Base-by-base conservation (phyloP, 2,888 invertebrate genomes). In the Mellilla xanthometata region DNA sequence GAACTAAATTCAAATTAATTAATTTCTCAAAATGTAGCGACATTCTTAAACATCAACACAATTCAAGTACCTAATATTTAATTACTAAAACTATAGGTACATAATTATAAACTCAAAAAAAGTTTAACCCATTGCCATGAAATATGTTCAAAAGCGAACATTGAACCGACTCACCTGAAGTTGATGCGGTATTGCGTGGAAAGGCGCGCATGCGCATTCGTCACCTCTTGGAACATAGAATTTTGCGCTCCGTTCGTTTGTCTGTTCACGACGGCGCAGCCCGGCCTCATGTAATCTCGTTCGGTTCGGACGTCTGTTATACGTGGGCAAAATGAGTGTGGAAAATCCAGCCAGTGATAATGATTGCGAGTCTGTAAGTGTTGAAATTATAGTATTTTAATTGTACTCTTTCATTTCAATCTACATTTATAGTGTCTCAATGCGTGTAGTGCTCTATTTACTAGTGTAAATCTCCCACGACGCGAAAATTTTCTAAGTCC, bases 401-500 rank as follows among this genome's bases (percentile, higher is more conserved):
- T 39, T 38, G 34, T 49, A 41, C 52, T 44, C 50, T 58, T 54
- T 69, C 47, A 23, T 55, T 63, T 60, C 33, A 26, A 50, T 32
- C 43, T 47, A 43, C 39, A 50, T 62, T 64, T 52, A 54, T 39
- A 31, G 43, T 27, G 34, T 31, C 47, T 28, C 33, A 54, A 32
- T 15, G 36, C 40, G 26, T 50, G 43, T 50, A 59, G 68, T 60
- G 52, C 54, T 55, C 64, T 73, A 67, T 90, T 85, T 88, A 84
- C 90, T 91, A 81, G 86, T 92, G 91, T 68, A 81, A 69, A 65
- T 68, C 72, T 70, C 72, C 65, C 75, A 75, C 76, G 76, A 79
- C 79, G 76, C 90, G 84, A 86, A 90, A 88, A 76, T 90, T 90
- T 90, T 90, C 90, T 90, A 95, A 95, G 94, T 95, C 94, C 94